A percentile compares a stretch with the other conserved stretches of the same genome.
Evolutionary conservation across 2,113 vertebrate species (phyloP).

Genomic region (Uria aalge): DNA sequence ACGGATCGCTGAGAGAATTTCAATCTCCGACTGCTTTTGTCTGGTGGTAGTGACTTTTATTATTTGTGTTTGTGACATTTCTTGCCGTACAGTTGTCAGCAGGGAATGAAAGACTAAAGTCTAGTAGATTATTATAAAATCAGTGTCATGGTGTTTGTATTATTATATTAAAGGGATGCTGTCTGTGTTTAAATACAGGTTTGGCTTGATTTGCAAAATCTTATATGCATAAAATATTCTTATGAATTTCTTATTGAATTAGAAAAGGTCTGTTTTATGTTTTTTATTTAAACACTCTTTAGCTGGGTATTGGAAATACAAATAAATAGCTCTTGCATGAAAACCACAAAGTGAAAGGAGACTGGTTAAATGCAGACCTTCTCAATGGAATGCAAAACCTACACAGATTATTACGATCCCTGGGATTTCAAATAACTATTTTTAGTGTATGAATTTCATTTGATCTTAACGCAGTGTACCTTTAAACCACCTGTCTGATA

Average conservation of each 20-base stretch:
- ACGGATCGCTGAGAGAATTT: slow-evolving; percentile 60
- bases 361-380: slow-evolving; percentile 10
- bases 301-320: not conserved
- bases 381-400: not conserved
- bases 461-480: not conserved
- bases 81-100: slow-evolving; percentile 38
- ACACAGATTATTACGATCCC: not conserved
- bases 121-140: slow-evolving; percentile 38
- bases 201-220: slow-evolving; percentile 36
- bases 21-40: slow-evolving; percentile 63
- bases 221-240: slow-evolving; percentile 14
- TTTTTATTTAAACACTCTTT: slow-evolving; percentile 6
- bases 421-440: not conserved
- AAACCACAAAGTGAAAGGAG: slow-evolving; percentile 9
- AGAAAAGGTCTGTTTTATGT: slow-evolving; percentile 15
- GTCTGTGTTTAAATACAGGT: slow-evolving; percentile 37
- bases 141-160: slow-evolving; percentile 10
- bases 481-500: slow-evolving; percentile 57
- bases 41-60: slow-evolving; percentile 69
- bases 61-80: slow-evolving; percentile 66
- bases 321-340: slow-evolving; percentile 21
- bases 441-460: not conserved
- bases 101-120: slow-evolving; percentile 18
- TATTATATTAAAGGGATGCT: slow-evolving; percentile 24
- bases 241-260: slow-evolving; percentile 2